phyloP scores from a whole-genome alignment of 2,888 invertebrate genomes.

The Papilio elwesi region DNA sequence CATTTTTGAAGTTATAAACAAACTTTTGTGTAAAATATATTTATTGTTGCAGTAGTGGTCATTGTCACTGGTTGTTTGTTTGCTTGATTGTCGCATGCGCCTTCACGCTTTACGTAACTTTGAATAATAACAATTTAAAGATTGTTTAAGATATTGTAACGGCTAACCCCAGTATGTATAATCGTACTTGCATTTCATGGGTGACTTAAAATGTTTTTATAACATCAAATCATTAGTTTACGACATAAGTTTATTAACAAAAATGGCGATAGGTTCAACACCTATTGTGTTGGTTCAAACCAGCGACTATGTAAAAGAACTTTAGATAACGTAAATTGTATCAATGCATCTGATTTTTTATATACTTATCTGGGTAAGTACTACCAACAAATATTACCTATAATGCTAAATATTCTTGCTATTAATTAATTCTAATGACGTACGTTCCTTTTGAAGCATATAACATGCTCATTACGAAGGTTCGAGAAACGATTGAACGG shows the following conservation, averaged over 20 bases:
- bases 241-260: too few relatives aligned
- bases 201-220: too few relatives aligned
- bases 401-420: too few relatives aligned
- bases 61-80: constrained; percentile 51
- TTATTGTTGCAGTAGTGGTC: constrained; percentile 52
- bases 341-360: not conserved
- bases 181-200: too few relatives aligned
- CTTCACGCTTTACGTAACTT: constrained; percentile 57
- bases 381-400: not conserved
- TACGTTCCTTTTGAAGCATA: too few relatives aligned
- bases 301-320: not conserved
- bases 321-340: not conserved
- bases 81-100: constrained; percentile 55
- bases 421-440: too few relatives aligned
- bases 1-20: not conserved
- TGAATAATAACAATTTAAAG: not conserved
- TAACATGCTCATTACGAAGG: too few relatives aligned
- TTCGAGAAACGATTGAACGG: too few relatives aligned
- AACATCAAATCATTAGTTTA: too few relatives aligned
- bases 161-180: too few relatives aligned
- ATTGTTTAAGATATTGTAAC: not conserved
- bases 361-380: not conserved
- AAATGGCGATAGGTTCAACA: too few relatives aligned
- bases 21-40: constrained; percentile 8
- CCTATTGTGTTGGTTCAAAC: too few relatives aligned